Evolutionary conservation across 2,113 vertebrate species (phyloP).

Genomic region (Ictalurus punctatus): DNA sequence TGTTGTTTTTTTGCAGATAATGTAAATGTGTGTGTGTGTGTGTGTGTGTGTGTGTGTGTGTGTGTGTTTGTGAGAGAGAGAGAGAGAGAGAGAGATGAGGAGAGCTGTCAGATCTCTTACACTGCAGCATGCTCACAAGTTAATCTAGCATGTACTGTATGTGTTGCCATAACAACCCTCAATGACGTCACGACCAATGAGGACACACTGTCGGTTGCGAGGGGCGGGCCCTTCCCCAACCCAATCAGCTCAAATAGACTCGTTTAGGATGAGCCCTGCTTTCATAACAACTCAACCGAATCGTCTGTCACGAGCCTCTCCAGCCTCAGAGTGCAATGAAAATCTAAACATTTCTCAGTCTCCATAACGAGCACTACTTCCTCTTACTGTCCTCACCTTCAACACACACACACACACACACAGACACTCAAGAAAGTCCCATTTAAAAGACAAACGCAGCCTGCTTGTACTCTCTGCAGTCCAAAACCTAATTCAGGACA

Average conservation of each 20-base stretch:
- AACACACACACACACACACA: conserved; percentile 21
- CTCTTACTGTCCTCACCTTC: neutral
- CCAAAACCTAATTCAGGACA: neutral
- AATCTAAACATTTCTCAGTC: conserved; percentile 18
- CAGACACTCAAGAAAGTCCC: conserved; percentile 29
- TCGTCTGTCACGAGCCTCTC: conserved; percentile 20
- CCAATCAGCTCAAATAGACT: conserved; percentile 31
- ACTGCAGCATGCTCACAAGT: conserved; percentile 15
- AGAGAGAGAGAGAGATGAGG: conserved; percentile 18
- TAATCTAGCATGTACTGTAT: conserved; percentile 34
- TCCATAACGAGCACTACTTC: conserved; percentile 4
- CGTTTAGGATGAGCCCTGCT: conserved; percentile 27
- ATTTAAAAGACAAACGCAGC: conserved; percentile 18
- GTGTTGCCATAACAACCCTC: conserved; percentile 43
- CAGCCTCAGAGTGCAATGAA: conserved; percentile 10
- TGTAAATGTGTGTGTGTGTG: neutral
- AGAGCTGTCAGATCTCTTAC: conserved; percentile 32
- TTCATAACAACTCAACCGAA: conserved; percentile 29
- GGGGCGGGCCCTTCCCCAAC: neutral
- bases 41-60: neutral
- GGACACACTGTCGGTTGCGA: neutral
- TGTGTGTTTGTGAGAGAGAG: neutral
- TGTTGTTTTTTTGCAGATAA: neutral
- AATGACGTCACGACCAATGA: conserved; percentile 4
- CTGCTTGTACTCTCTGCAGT: neutral